These are phyloP conservation scores for Heteropelma amictum DNA, from an alignment of 2,888 invertebrate species.

Conservation along the genomic window DNA sequence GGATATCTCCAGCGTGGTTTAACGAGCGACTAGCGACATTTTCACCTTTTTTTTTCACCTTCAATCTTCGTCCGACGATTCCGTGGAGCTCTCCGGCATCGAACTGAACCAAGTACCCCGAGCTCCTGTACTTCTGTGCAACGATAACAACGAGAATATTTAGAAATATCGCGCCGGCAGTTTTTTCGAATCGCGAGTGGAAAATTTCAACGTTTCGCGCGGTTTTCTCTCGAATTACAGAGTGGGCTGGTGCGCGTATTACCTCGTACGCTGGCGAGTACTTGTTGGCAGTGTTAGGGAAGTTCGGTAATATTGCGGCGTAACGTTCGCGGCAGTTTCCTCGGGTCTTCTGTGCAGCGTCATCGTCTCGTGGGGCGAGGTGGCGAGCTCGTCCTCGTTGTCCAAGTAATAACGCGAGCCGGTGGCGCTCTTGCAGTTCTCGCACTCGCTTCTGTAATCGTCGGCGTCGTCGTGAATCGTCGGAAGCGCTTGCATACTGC, in stretches of 20 bases:
- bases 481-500: slow-evolving; percentile 75
- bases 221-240: too few relatives aligned
- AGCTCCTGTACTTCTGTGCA: slow-evolving; percentile 76
- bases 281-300: slow-evolving; percentile 84
- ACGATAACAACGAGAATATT: slow-evolving; percentile 35
- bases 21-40: not conserved
- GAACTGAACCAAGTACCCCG: slow-evolving; percentile 80
- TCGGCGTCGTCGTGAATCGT: slow-evolving; percentile 81
- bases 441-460: slow-evolving; percentile 90
- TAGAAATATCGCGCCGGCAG: not conserved
- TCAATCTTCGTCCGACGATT: slow-evolving; percentile 78
- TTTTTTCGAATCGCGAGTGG: not conserved
- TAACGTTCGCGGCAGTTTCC: slow-evolving; percentile 76
- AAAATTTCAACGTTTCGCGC: not conserved
- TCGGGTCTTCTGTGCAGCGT: slow-evolving; percentile 82
- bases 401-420: slow-evolving; percentile 83
- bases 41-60: slow-evolving; percentile 10
- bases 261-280: slow-evolving; percentile 80
- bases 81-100: slow-evolving; percentile 80
- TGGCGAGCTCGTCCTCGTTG: slow-evolving; percentile 81
- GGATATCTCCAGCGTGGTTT: slow-evolving; percentile 24
- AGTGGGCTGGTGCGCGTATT: too few relatives aligned
- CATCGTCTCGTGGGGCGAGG: slow-evolving; percentile 83
- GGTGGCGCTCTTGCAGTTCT: slow-evolving; percentile 89
- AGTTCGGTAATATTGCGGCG: slow-evolving; percentile 81